Base-by-base conservation (phyloP, 2,113 vertebrate genomes). In the Alethe castanea region DNA sequence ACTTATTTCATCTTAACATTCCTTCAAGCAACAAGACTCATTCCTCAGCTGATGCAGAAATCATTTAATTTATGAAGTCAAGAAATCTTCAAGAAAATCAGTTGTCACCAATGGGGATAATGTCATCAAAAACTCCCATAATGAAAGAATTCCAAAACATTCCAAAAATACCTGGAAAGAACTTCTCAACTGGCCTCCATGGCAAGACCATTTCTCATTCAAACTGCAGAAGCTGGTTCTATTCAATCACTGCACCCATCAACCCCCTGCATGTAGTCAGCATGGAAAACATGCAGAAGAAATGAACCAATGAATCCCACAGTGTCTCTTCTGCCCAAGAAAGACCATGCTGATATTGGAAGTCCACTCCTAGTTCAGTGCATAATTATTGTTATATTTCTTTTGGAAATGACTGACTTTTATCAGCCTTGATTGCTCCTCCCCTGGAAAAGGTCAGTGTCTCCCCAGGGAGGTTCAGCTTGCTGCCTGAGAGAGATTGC, bases 371-470 rank as follows among this genome's bases (percentile, higher is more conserved):
- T 91, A 95, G 74, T 94, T 93, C 71, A 85, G 66, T 90, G 86
- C 57, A 88, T 92, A 97, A 94, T 96, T 81, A 83, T 48, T 88
- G 11, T 54, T 90, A 14, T 29, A 83, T 73, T 92, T 83, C 82
- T 78, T 94, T 47, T 60, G 80, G 78, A 96, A 96, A 85, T 93
- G 35, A 38, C 53, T 69, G 78, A 86, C 61, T 97, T 97, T 97
- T 94, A 96, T 95, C 90, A 79, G 66, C 72, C 82, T 91, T 97
- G 79, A 92, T 91, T 42, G 29, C 92, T 95, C 62, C 65, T 95
- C 95, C 88, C 73, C 59, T 91, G 78, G 76, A 97, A 97, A 98
- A 95, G 96, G 81, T 97, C 90, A 95, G 61, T 33, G 31, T 72
- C 18, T 94, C 61, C 82, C 79, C 56, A 76, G 71, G 81, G 84